A percentile compares a stretch with the other conserved stretches of the same genome.
phyloP scores from a whole-genome alignment of 1,140 invertebrate genomes.

The Drosophila cardini region DNA sequence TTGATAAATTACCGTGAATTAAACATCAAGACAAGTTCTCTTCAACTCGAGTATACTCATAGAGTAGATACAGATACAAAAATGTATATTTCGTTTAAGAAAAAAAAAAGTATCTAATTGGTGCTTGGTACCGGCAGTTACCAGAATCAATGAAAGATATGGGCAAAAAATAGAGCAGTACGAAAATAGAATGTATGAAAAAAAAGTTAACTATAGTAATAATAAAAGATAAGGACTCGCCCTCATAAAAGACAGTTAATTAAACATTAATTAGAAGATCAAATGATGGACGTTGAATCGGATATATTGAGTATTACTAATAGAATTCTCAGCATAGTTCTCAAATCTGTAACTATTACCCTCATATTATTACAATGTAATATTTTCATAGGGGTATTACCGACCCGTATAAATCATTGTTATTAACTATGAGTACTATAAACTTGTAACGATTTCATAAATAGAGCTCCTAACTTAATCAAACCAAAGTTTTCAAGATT shows the following conservation, averaged over 20 bases:
- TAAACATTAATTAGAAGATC: constrained; percentile 15
- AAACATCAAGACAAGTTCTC: background rate
- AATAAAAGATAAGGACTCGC: background rate
- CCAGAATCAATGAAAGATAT: constrained; percentile 21
- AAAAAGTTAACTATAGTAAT: background rate
- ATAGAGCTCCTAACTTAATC: constrained; percentile 1
- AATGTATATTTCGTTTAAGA: constrained; percentile 11
- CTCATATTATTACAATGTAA: constrained; percentile 1
- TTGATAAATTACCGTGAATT: constrained; percentile 30
- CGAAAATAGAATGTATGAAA: constrained; percentile 37
- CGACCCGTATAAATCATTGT: constrained; percentile 3
- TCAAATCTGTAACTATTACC: background rate
- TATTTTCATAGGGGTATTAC: constrained; percentile 5
- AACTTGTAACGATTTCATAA: background rate
- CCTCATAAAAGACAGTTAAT: constrained; percentile 12
- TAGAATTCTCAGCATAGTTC: background rate
- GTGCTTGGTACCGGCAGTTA: constrained; percentile 42
- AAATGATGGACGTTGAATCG: too few species aligned
- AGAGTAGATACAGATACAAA: constrained; percentile 1
- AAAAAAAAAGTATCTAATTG: constrained; percentile 18
- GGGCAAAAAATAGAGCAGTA: constrained; percentile 14
- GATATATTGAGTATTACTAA: too few species aligned
- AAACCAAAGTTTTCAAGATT: constrained; percentile 21
- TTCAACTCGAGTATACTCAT: constrained; percentile 19
- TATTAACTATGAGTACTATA: background rate